Base-by-base conservation (phyloP, 2,888 invertebrate genomes). In the Resseliella maxima region DNA sequence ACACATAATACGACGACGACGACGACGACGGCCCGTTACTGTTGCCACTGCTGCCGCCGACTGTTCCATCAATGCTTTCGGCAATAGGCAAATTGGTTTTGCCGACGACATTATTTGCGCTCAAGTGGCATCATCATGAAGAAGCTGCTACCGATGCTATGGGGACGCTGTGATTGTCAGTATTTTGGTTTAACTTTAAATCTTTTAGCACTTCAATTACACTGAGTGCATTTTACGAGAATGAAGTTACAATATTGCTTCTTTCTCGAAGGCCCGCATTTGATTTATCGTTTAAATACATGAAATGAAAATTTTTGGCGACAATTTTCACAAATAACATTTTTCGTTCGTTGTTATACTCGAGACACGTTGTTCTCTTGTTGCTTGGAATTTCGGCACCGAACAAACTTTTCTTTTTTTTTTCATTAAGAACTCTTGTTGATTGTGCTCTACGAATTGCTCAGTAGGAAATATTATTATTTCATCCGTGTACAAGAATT, bases 131-230 rank as follows among this genome's bases (percentile, higher is more conserved):
- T 59, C 46, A 50, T 59, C 24, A 59, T 24, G 27, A 59, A 27
- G 59, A 59, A 24, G 6, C 12, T 24, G 59, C 24, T 59, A 6
- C 46, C 6, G 27, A 24, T 72, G 72, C 72, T 72, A 35, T 15
- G 31, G 12, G 35, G 18, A 31, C 18, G 31, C 31, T 35, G 15
- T 72, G n/a, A 72, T 72, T 72, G 72, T 72, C 72, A 72, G 15
- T 15, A 72, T 72, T n/a, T 72, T 72, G 72, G 72, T 72, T 15
- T 15, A 72, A 72, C 72, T 72, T 72, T 72, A 72, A 72, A 72
- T 72, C 72, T 72, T 72, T 72, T 72, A 72, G n/a, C 72, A 72
- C 72, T 72, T 72, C 72, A 72, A 72, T 72, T 72, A 72, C n/a
- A 3, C 5, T 72, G 72, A 72, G 72, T 72, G 72, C 72, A 72